Percentiles rank a stretch among this genome's conserved stretches.
phyloP scores from a whole-genome alignment of 1,140 invertebrate species.

The Vollenhovia emeryi region DNA sequence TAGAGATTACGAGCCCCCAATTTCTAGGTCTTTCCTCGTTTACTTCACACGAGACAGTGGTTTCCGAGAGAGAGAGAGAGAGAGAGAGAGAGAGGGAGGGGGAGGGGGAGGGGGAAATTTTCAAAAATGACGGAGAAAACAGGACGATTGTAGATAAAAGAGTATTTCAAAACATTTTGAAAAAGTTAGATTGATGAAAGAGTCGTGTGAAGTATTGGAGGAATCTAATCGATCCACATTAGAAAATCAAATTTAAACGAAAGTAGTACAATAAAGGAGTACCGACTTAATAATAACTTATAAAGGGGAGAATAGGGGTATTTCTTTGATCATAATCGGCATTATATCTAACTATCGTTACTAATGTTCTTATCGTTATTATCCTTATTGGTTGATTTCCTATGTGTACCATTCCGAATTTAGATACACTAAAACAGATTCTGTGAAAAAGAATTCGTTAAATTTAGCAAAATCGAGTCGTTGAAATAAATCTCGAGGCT shows the following conservation, averaged over 20 bases:
- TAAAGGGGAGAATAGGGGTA: neutral
- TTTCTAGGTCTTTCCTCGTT: conserved; percentile 54
- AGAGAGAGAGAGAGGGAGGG: neutral
- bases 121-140: neutral
- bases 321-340: conserved; percentile 8
- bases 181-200: conserved; percentile 12
- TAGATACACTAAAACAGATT: conserved; percentile 13
- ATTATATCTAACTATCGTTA: conserved; percentile 33
- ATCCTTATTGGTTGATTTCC: conserved; percentile 43
- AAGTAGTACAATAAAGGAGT: neutral
- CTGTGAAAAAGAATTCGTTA: neutral
- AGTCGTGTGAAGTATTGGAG: neutral
- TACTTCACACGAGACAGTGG: conserved; percentile 5
- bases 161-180: neutral
- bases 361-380: conserved; percentile 36
- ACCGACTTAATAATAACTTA: conserved; percentile 7
- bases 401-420: conserved; percentile 22
- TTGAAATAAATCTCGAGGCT: neutral
- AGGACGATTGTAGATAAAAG: neutral
- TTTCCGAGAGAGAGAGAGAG: neutral
- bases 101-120: no score
- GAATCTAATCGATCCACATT: conserved; percentile 10
- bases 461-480: neutral
- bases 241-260: neutral
- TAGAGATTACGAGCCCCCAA: conserved; percentile 57